Base-by-base conservation (phyloP, 2,888 invertebrate genomes). In the Euclidia mi region DNA sequence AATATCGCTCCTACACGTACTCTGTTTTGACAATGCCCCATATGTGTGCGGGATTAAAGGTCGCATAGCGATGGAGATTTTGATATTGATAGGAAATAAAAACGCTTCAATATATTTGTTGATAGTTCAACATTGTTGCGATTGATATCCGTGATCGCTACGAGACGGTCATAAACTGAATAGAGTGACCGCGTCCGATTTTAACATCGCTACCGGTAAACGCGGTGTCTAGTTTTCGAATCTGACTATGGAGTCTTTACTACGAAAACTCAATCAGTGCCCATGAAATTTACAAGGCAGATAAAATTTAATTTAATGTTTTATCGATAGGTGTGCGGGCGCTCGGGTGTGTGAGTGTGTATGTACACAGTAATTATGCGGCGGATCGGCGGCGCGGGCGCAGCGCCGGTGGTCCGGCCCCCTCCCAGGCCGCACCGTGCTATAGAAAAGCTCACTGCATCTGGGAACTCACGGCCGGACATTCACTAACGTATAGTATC, bases 321-420 rank as follows among this genome's bases (percentile, higher is more conserved):
- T 89, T 90, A 88, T 90, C 87, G 87, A 85, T 88, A 85, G 78
- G 73, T 79, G 81, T 76, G 79, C 77, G 73, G 65, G 84, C 79
- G 81, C 81, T 81, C 81, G 85, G 89, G 70, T 85, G 85, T 84
- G 84, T 84, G 85, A 76, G 87, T 84, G 84, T 84, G 88, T 89
- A 82, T 85, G 90, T 91, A 87, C 88, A 87, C 84, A 88, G 90
- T 94, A 94, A 94, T 94, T 94, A 94, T 92, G 92, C 90, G 90
- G 86, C 87, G 88, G 88, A 79, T 81, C 85, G 84, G 80, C 87
- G 82, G 89, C 89, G 91, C 91, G 84, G 85, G 90, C 91, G 87
- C 93, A 82, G 93, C 93, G 90, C 91, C 75, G 94, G 94, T 93
- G 93, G 93, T 93, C 93, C 83, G 81, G 67, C 71, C 76, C 81